Evolutionary conservation across 2,888 invertebrate species (phyloP).

Genomic region (Meteorus cinctellus): DNA sequence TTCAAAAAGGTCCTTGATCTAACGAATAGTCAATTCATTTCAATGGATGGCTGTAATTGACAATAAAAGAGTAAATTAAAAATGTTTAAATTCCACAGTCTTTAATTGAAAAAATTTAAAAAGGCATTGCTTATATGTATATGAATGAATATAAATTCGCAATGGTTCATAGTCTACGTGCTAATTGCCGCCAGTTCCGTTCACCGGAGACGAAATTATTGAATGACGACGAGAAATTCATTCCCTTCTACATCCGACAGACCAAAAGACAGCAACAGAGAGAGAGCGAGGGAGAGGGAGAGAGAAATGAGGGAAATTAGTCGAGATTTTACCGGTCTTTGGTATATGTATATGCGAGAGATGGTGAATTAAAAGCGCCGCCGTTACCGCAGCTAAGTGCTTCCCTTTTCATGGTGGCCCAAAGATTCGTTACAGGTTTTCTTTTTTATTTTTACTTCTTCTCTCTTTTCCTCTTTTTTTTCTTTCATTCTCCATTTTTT

Average conservation of each 20-base stretch:
- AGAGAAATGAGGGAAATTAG: conserved; percentile 51
- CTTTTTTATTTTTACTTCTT: conserved; percentile 13
- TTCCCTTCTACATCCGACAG: conserved; percentile 12
- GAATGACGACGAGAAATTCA: conserved; percentile 34
- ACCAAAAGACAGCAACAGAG: not conserved
- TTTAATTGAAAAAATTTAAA: conserved; percentile 40
- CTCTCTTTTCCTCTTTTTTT: not conserved
- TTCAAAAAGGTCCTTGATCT: no score
- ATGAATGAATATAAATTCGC: not conserved
- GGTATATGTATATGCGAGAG: conserved; percentile 26
- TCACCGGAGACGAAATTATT: conserved; percentile 36
- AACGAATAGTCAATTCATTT: not conserved
- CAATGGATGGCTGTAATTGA: no score
- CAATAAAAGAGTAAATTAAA: not conserved
- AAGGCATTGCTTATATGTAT: conserved; percentile 14
- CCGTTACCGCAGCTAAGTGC: conserved; percentile 57
- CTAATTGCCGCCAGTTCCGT: conserved; percentile 36
- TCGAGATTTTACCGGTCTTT: conserved; percentile 52
- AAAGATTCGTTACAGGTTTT: conserved; percentile 47
- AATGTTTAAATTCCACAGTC: conserved; percentile 20
- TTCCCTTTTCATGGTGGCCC: conserved; percentile 50
- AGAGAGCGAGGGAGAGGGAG: conserved; percentile 1
- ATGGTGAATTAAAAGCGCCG: conserved; percentile 63
- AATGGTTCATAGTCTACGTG: conserved; percentile 25
- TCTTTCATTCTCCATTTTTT: conserved; percentile 36